These are phyloP conservation scores for Tachuris rubrigastra DNA, from an alignment of 2,113 vertebrate genomes.

Conservation along the genomic window DNA sequence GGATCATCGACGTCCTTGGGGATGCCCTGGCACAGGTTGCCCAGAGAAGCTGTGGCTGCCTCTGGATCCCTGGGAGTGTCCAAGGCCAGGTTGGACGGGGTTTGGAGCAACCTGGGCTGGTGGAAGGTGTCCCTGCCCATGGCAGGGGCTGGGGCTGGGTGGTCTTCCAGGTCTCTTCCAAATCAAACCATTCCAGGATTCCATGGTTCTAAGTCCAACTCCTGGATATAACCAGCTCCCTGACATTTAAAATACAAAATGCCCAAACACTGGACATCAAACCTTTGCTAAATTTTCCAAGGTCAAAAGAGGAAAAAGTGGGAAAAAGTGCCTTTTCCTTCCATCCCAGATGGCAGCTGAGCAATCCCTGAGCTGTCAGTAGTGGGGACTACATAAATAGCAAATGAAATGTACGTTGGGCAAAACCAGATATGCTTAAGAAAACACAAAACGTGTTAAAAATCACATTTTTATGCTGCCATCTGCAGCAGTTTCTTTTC, in stretches of 20 bases:
- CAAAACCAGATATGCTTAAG: slow-evolving; percentile 4
- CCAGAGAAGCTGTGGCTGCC: background rate
- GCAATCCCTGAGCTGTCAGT: slow-evolving; percentile 1
- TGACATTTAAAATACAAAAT: background rate
- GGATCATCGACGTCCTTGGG: background rate
- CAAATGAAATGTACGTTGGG: background rate
- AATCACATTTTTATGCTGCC: slow-evolving; percentile 1
- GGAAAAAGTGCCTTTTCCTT: background rate
- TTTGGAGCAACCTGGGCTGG: rapidly evolving
- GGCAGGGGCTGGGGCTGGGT: background rate
- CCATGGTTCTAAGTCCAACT: background rate
- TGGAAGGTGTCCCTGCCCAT: background rate
- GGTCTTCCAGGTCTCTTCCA: background rate
- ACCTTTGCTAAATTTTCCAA: background rate
- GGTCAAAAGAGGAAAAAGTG: background rate
- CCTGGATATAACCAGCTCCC: background rate
- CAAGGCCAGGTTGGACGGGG: rapidly evolving
- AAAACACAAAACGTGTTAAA: slow-evolving; percentile 6
- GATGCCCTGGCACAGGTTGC: background rate
- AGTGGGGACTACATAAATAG: background rate
- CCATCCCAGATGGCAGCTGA: background rate
- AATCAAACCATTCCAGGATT: background rate
- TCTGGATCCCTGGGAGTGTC: background rate
- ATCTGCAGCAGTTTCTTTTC: background rate
- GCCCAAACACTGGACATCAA: background rate